Conservation (phyloP, 2,797 vertebrate species). For the Glyptemys insculpta region DNA sequence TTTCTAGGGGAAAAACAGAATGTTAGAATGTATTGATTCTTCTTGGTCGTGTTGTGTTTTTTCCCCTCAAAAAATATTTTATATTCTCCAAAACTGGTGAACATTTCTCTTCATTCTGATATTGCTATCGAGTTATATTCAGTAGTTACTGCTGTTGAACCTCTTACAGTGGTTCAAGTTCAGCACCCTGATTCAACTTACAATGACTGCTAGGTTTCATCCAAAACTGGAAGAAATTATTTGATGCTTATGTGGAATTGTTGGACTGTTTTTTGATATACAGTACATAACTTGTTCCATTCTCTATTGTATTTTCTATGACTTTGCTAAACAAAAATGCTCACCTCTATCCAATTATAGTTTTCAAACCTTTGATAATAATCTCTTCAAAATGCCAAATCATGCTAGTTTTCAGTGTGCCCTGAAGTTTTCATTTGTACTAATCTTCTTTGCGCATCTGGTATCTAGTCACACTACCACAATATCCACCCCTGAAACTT, state of each 20-base stretch:
- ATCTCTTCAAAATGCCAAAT: no score
- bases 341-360: neutral
- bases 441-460: rapidly evolving
- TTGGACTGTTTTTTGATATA: neutral
- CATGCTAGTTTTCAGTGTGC: neutral
- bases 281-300: neutral
- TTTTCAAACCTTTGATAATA: neutral
- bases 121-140: neutral
- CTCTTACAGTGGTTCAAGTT: neutral
- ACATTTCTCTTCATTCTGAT: neutral
- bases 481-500: neutral
- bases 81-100: neutral
- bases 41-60: neutral
- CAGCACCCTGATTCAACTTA: neutral
- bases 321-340: neutral
- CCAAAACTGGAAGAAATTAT: neutral
- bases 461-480: neutral
- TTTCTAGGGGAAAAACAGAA: constrained; percentile 14
- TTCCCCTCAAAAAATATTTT: constrained; percentile 12
- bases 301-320: neutral
- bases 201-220: neutral
- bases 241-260: constrained; percentile 11
- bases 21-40: neutral
- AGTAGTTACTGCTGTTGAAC: neutral
- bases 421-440: neutral